phyloP scores from a whole-genome alignment of 1,140 invertebrate species.

The Hyposmocoma kahamanoa region DNA sequence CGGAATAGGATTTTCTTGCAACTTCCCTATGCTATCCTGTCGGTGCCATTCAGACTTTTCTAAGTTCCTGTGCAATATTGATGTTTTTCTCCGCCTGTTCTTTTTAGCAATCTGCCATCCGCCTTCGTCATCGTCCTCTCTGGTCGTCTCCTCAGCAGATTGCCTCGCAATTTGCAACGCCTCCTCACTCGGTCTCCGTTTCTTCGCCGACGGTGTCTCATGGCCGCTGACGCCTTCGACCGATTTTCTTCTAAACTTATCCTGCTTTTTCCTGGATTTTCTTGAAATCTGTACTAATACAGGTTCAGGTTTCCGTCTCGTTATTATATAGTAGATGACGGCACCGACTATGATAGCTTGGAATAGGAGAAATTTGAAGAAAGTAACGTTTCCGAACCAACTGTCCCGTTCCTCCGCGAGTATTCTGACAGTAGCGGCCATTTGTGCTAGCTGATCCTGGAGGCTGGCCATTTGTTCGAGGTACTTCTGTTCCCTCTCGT shows the following conservation, averaged over 20 bases:
- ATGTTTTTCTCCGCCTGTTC: conserved; percentile 54
- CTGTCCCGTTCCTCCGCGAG: conserved; percentile 79
- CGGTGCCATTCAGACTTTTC: conserved; percentile 29
- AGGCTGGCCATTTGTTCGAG: conserved; percentile 77
- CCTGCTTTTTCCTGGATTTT: conserved; percentile 48
- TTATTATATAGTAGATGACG: conserved; percentile 57
- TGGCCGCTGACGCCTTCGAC: conserved; percentile 75
- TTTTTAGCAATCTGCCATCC: conserved; percentile 64
- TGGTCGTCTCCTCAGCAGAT: conserved; percentile 64
- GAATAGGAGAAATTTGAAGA: conserved; percentile 67
- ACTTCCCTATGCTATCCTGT: conserved; percentile 47
- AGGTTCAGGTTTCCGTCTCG: conserved; percentile 36
- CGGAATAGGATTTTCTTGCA: conserved; percentile 58
- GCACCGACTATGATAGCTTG: conserved; percentile 48
- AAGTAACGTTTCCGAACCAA: conserved; percentile 76
- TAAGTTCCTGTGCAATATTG: conserved; percentile 41
- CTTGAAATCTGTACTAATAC: conserved; percentile 41
- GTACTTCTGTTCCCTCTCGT: conserved; percentile 80
- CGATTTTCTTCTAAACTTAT: conserved; percentile 75
- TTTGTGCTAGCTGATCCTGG: conserved; percentile 76
- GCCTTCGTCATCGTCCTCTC: conserved; percentile 69
- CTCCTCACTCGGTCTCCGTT: conserved; percentile 84
- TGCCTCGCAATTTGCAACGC: conserved; percentile 80
- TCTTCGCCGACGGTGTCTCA: conserved; percentile 65
- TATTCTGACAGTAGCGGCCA: conserved; percentile 74